A percentile compares a stretch with the other conserved stretches of the same genome.
These are phyloP conservation scores for Harpagifer antarcticus DNA, from an alignment of 2,797 vertebrate species.

Conservation along the genomic window DNA sequence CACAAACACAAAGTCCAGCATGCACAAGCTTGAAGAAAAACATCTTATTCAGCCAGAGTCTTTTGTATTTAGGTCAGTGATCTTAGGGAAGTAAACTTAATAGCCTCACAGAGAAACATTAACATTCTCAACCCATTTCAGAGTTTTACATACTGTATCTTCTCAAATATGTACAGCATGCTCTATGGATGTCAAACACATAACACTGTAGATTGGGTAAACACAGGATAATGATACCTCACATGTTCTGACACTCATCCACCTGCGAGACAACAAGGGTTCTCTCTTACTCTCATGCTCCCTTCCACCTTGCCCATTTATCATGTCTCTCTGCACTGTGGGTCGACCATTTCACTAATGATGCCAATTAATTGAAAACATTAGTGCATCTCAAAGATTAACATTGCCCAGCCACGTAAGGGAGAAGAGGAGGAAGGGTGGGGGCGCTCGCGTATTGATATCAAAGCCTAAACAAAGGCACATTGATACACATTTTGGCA, in stretches of 20 bases:
- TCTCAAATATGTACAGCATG: constrained; percentile 14
- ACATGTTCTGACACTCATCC: constrained; percentile 56
- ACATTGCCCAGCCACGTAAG: constrained; percentile 63
- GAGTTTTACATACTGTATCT: constrained; percentile 24
- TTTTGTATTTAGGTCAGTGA: constrained; percentile 17
- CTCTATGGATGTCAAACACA: constrained; percentile 46
- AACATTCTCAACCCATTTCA: constrained; percentile 15
- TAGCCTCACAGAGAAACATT: constrained; percentile 18
- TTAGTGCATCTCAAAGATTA: constrained; percentile 78
- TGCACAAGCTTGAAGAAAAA: not conserved
- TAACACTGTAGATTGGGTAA: constrained; percentile 49
- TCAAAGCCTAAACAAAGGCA: constrained; percentile 73
- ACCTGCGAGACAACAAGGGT: constrained; percentile 65
- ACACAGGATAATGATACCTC: constrained; percentile 55
- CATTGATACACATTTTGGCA: constrained; percentile 55
- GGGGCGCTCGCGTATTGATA: constrained; percentile 20
- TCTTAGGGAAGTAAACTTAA: constrained; percentile 11
- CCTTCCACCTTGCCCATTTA: constrained; percentile 73
- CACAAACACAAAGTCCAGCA: not conserved
- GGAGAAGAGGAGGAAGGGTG: constrained; percentile 18
- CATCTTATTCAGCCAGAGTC: not conserved
- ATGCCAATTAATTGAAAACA: constrained; percentile 85
- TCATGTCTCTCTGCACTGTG: constrained; percentile 68
- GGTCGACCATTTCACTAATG: constrained; percentile 81
- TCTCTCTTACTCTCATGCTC: constrained; percentile 45